Conservation (phyloP, 2,113 vertebrate genomes). For the Nerophis lumbriciformis region DNA sequence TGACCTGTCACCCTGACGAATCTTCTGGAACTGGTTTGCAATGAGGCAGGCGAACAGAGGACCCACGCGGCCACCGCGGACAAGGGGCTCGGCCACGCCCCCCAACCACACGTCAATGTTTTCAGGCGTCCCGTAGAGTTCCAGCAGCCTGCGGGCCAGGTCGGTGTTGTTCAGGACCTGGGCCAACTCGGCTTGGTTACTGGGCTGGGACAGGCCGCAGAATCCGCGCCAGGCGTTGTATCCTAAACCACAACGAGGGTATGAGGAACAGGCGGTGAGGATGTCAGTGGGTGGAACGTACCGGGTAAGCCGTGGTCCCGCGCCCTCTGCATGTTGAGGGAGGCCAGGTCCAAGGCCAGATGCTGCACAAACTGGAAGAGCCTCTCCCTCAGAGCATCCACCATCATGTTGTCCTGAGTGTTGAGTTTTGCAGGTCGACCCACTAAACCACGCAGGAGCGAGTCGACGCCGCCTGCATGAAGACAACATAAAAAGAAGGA, state of each 20-base stretch:
- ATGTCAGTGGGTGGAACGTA: constrained; percentile 36
- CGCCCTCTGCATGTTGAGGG: constrained; percentile 79
- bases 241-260: constrained; percentile 43
- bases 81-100: constrained; percentile 73
- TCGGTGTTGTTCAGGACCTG: constrained; percentile 50
- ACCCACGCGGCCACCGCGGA: constrained; percentile 73
- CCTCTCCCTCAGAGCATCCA: constrained; percentile 75
- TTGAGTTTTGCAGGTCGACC: constrained; percentile 75
- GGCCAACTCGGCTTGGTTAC: constrained; percentile 49
- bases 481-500: neutral
- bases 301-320: constrained; percentile 79
- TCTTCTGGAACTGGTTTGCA: constrained; percentile 62
- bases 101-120: constrained; percentile 76
- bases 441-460: constrained; percentile 73
- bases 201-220: constrained; percentile 68
- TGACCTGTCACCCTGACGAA: constrained; percentile 72
- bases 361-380: constrained; percentile 70
- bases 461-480: constrained; percentile 77
- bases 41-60: constrained; percentile 74
- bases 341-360: constrained; percentile 71
- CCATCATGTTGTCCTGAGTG: constrained; percentile 76
- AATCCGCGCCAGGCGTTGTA: constrained; percentile 71
- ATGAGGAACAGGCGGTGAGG: neutral
- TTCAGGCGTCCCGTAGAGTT: constrained; percentile 61
- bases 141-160: constrained; percentile 58